Evolutionary conservation across 2,888 invertebrate genomes (phyloP).

Genomic region (Malthinus seriepunctatus): DNA sequence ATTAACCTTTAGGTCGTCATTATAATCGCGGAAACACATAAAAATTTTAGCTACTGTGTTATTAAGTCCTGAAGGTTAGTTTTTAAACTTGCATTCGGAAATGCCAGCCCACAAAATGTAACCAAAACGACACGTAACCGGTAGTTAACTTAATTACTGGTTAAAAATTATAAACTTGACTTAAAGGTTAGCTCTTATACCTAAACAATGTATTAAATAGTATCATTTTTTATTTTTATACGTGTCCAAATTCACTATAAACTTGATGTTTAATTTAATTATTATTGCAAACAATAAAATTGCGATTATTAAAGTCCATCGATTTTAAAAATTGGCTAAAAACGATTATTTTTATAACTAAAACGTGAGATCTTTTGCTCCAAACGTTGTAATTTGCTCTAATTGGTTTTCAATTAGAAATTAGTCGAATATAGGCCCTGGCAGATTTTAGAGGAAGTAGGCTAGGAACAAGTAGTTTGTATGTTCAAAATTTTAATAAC

Average conservation of each 20-base stretch:
- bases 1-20: slow-evolving; percentile 13
- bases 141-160: slow-evolving; percentile 35
- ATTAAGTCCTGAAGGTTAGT: slow-evolving; percentile 22
- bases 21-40: slow-evolving; percentile 26
- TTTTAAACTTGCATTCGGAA: slow-evolving; percentile 22
- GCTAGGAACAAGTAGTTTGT: no score
- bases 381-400: no score
- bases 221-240: no score
- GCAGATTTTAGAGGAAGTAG: no score
- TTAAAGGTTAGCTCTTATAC: no score
- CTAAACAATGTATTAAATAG: no score
- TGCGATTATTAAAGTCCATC: neutral
- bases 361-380: no score
- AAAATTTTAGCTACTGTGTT: slow-evolving; percentile 23
- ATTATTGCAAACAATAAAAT: neutral
- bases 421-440: no score
- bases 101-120: slow-evolving; percentile 26
- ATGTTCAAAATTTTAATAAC: no score
- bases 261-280: neutral
- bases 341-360: no score
- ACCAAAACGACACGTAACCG: slow-evolving; percentile 31
- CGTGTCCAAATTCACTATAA: no score
- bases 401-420: no score
- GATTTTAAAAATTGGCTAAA: neutral
- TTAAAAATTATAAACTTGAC: slow-evolving; percentile 21